Base-by-base conservation (phyloP, 2,888 invertebrate species). In the Drosophila austrosaltans region DNA sequence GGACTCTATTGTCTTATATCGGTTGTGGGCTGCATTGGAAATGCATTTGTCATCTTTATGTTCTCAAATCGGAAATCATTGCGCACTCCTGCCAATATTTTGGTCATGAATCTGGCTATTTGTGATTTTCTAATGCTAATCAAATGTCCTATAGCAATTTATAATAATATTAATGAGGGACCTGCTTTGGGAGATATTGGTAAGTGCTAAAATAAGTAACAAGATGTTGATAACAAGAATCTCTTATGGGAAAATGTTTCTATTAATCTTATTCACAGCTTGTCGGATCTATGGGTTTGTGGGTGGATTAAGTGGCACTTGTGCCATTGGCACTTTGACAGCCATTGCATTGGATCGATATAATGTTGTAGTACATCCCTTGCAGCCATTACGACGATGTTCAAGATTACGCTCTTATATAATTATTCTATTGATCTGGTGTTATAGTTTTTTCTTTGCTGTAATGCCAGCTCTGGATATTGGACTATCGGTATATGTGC, bases 281-380 rank as follows among this genome's bases (percentile, higher is more conserved):
- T 97, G 97, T 90, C 94, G 95, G 69, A 90, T 96, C 16, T 97
- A 97, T 89, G 97, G 96, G 42, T 96, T 97, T 87, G 75, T 96
- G 28, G 97, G 97, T 0, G 97, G 97, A 1, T 91, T 97, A 58
- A 96, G 96, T 22, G 97, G 97, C 54, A 95, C 96, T 8, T 95
- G 95, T 61, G 96, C 97, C 7, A 97, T 97, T 78, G 95, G 95
- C 79, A 96, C 96, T 0, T 93, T 97, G 69, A 95, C 96, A 1
- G 95, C 96, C 53, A 97, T 97, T 75, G 95, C 97, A 0, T 89
- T 96, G 73, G 97, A 97, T 92, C 94, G 97, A 28, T 97, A 96
- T 92, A 95, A 95, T 93, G 97, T 96, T 16, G 96, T 97, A 61
- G 96, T 96, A 12, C 95, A 95, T 82, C 97, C 97, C 0, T 92